Percentiles rank a stretch among this genome's conserved stretches.
Conservation (phyloP, 2,797 vertebrate species). For the Yasuhikotakia modesta region DNA sequence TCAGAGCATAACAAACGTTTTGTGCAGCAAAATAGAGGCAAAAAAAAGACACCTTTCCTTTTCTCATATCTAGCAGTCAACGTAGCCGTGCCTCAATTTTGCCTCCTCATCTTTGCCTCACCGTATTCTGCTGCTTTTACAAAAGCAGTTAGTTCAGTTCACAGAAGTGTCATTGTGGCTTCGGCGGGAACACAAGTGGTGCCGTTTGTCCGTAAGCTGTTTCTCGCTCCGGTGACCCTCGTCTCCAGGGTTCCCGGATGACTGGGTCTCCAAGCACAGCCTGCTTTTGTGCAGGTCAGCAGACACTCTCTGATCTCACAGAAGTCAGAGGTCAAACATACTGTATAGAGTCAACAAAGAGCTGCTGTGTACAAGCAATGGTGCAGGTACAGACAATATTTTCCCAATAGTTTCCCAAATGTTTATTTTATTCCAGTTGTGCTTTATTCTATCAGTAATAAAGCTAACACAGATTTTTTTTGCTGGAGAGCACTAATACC, state of each 20-base stretch:
- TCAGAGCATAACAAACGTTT: constrained; percentile 4
- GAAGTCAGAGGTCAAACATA: constrained; percentile 8
- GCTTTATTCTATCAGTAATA: not conserved
- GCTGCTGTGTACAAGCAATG: constrained; percentile 11
- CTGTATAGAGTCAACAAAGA: constrained; percentile 5
- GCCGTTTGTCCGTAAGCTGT: not conserved
- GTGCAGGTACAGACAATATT: not conserved
- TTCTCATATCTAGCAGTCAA: not conserved
- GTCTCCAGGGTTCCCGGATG: constrained; percentile 10
- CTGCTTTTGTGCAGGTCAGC: constrained; percentile 9
- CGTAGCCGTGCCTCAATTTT: not conserved
- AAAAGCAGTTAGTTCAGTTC: not conserved
- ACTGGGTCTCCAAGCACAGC: not conserved
- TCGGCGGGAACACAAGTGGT: not conserved
- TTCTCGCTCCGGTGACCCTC: constrained; percentile 1
- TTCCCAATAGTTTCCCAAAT: not conserved
- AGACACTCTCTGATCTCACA: not conserved
- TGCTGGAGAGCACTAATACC: not conserved
- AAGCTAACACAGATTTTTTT: not conserved
- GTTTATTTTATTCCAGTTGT: not conserved
- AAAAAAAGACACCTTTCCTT: not conserved
- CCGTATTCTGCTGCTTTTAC: not conserved
- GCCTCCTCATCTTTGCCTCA: constrained; percentile 17
- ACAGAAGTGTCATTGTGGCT: constrained; percentile 3
- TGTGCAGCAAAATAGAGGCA: constrained; percentile 4